Evolutionary conservation across 2,888 invertebrate genomes (phyloP), one percentile per base, ranked within the genome.

Genomic region (Drosophila silvestris): DNA sequence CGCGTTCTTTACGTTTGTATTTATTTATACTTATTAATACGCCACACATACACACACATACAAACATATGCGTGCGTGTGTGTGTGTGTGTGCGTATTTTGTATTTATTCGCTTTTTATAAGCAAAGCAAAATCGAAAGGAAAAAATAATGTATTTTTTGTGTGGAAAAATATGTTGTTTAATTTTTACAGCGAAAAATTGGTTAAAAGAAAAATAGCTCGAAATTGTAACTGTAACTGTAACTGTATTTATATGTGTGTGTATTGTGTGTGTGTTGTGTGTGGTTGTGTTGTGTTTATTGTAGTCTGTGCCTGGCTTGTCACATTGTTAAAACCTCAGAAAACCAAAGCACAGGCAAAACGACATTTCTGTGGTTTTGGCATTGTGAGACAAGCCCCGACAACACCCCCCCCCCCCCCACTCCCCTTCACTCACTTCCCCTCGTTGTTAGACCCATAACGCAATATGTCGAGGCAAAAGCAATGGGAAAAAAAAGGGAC

Each of bases 11-110:
- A 70, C 70, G 74, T 74, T 81, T 73, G 65, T 73, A 76, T 74
- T 82, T 89, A 90, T 87, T 84, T 86, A 79, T 89, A 87, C 79
- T 88, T 86, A 86, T 74, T 73, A 72, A 70, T 64, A 82, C 62
- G 47, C 39, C 59, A 68, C 68, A 77, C 77, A 89, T 70, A 67
- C 73, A 70, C 62, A 70, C 63, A 58, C 56, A 56, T 63, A 33
- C 35, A 35, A 14, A 35, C 2, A 6, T 37, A 32, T 61, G 37
- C 33, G n/a, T 44, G 63, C 54, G 61, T 68, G 44, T 71, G 51
- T 51, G 50, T 64, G 61, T 56, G 70, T 67, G 37, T 53, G 33
- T 35, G n/a, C 26, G 26, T 37, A 19, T 56, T 57, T 72, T 75
- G 76, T 87, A 76, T 86, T 82, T 89, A 82, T 89, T 76, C 87